Evolutionary conservation across 2,888 invertebrate species (phyloP), one percentile per base, ranked within the genome.

Genomic region (Aplocera efformata): DNA sequence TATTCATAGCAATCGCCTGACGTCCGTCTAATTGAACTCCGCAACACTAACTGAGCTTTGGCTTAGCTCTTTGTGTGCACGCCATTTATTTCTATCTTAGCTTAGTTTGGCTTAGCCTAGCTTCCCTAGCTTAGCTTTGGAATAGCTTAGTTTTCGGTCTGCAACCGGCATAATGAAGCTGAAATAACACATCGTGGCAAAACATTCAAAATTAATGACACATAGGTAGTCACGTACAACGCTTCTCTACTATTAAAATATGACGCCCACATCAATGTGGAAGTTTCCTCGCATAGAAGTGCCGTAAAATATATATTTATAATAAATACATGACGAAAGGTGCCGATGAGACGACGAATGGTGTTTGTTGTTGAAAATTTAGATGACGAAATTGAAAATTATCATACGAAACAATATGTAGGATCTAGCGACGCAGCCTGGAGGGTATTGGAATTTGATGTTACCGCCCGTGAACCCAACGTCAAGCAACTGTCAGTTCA

Each of bases 21-120:
- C 41, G 41, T 50, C 46, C 43, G 50, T 50, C 46, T 43, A 41
- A 43, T 39, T 47, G 32, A 48, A 48, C 46, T 40, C 26, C 41
- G 38, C 44, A 47, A 47, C 42, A 45, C 52, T 49, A 27, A 47
- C 48, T 45, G 40, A 48, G 48, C 48, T 53, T 50, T 53, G 30
- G 48, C 48, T 50, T 50, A 52, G 44, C 32, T 52, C 28, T 48
- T 48, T 20, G 48, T 52, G 52, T 52, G 52, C 44, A 47, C 47
- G 46, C 37, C 13, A 46, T 37, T 33, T 48, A 48, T 46, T 48
- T 44, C 39, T 38, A 30, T 7, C 21, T 31, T 37, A 32, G 17
- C 30, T 37, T 47, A 44, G 35, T 31, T 42, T 50, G 32, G 41
- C 40, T 36, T 36, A 36, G 37, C 43, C 23, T 44, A 24, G 35